Percentiles rank a stretch among this genome's conserved stretches.
phyloP scores from a whole-genome alignment of 1,140 invertebrate genomes.

The Drosophila pandora region DNA sequence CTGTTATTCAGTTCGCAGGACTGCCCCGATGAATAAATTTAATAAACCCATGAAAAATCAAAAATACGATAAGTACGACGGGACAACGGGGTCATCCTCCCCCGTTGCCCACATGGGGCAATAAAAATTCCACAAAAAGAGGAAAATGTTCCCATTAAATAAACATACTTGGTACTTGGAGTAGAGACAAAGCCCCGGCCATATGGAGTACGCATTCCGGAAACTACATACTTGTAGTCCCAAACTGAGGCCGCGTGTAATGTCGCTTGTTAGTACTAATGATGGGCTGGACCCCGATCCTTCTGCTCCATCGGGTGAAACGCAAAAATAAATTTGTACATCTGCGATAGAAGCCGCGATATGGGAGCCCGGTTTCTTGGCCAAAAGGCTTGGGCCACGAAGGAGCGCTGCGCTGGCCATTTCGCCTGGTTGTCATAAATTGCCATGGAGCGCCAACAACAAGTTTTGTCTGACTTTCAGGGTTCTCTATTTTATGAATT shows the following conservation, averaged over 20 bases:
- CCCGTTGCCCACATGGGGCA: slow-evolving; percentile 21
- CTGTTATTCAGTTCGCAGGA: slow-evolving; percentile 56
- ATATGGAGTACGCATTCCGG: slow-evolving; percentile 69
- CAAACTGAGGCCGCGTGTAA: slow-evolving; percentile 61
- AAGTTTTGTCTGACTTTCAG: slow-evolving; percentile 46
- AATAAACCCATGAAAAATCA: slow-evolving; percentile 80
- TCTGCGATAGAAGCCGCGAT: slow-evolving; percentile 72
- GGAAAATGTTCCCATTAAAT: slow-evolving; percentile 57
- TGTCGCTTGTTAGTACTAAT: slow-evolving; percentile 81
- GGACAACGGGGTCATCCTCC: slow-evolving; percentile 22
- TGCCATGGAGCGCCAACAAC: slow-evolving; percentile 65
- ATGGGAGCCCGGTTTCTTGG: slow-evolving; percentile 35
- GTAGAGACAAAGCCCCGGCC: slow-evolving; percentile 33
- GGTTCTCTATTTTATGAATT: slow-evolving; percentile 7
- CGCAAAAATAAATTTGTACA: slow-evolving; percentile 74
- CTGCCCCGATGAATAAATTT: slow-evolving; percentile 60
- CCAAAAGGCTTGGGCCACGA: slow-evolving; percentile 23
- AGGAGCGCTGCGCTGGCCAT: slow-evolving; percentile 47
- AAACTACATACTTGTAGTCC: slow-evolving; percentile 22
- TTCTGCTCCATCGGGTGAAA: slow-evolving; percentile 17
- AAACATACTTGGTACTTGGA: slow-evolving; percentile 49
- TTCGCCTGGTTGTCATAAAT: slow-evolving; percentile 77
- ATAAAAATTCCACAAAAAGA: slow-evolving; percentile 65
- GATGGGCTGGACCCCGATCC: slow-evolving; percentile 47
- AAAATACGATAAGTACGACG: slow-evolving; percentile 66